Evolutionary conservation across 1,140 invertebrate genomes (phyloP).

Genomic region (Thaumatotibia leucotreta): DNA sequence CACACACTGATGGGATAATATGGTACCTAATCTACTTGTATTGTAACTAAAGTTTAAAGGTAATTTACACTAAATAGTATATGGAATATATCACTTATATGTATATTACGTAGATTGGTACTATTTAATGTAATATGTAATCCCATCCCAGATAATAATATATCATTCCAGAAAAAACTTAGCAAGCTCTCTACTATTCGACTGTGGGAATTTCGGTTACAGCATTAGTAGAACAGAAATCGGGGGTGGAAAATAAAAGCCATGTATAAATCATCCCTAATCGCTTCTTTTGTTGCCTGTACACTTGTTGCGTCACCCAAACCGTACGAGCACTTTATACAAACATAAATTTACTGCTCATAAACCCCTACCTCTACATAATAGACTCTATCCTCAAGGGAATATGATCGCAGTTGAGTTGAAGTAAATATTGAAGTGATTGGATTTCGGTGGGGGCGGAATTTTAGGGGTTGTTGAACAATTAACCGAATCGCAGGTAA

Average conservation of each 20-base stretch:
- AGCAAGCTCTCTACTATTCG: constrained; percentile 20
- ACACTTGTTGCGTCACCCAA: constrained; percentile 65
- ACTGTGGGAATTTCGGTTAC: constrained; percentile 72
- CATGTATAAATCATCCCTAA: constrained; percentile 71
- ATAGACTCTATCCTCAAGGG: not conserved
- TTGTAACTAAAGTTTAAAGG: too few species aligned
- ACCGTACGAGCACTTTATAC: constrained; percentile 30
- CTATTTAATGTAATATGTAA: too few species aligned
- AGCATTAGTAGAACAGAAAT: constrained; percentile 44
- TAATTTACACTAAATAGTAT: too few species aligned
- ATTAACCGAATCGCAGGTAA: constrained; percentile 66
- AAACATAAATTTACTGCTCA: constrained; percentile 16
- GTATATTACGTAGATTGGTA: too few species aligned
- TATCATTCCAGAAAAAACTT: constrained; percentile 25
- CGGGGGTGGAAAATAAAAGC: constrained; percentile 66
- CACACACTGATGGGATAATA: too few species aligned
- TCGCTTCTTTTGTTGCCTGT: constrained; percentile 54
- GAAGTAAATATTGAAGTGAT: not conserved
- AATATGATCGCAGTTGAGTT: not conserved
- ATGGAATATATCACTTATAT: too few species aligned
- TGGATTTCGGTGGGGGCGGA: constrained; percentile 30
- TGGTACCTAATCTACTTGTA: too few species aligned
- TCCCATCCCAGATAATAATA: not conserved
- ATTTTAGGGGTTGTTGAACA: constrained; percentile 65
- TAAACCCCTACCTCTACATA: not conserved